phyloP scores from a whole-genome alignment of 1,140 invertebrate species.

The Drosophila grimshawi region DNA sequence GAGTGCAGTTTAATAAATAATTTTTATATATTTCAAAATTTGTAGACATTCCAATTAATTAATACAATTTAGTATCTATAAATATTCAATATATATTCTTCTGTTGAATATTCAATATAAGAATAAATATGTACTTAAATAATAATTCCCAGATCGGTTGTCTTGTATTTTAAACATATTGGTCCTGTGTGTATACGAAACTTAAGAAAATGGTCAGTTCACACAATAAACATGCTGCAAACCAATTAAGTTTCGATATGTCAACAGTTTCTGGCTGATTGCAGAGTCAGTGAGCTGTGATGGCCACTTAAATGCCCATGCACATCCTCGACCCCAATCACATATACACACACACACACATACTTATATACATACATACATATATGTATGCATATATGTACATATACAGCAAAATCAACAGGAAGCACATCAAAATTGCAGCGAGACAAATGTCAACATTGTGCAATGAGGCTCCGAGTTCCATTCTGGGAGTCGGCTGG shows the following conservation, averaged over 20 bases:
- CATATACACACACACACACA: background rate
- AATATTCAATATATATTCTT: no score
- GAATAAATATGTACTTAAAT: no score
- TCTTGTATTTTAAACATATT: background rate
- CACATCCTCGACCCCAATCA: constrained; percentile 6
- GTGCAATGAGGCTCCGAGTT: constrained; percentile 9
- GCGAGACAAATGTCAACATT: constrained; percentile 30
- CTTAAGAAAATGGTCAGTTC: constrained; percentile 4
- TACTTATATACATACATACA: background rate
- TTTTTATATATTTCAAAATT: no score
- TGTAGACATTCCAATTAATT: no score
- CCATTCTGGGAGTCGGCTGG: background rate
- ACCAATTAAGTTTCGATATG: constrained; percentile 32
- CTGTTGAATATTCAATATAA: no score
- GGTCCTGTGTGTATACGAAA: background rate
- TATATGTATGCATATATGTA: no score
- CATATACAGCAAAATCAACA: constrained; percentile 13
- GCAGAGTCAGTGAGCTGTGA: constrained; percentile 13
- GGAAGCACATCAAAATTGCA: constrained; percentile 23
- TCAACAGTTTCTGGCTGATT: constrained; percentile 35
- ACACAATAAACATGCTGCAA: constrained; percentile 25
- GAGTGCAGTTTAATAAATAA: no score
- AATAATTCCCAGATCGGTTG: no score
- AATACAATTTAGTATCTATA: no score
- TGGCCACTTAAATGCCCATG: constrained; percentile 26